Evolutionary conservation across 2,797 vertebrate genomes (phyloP).

Genomic region (Nannoperca australis): DNA sequence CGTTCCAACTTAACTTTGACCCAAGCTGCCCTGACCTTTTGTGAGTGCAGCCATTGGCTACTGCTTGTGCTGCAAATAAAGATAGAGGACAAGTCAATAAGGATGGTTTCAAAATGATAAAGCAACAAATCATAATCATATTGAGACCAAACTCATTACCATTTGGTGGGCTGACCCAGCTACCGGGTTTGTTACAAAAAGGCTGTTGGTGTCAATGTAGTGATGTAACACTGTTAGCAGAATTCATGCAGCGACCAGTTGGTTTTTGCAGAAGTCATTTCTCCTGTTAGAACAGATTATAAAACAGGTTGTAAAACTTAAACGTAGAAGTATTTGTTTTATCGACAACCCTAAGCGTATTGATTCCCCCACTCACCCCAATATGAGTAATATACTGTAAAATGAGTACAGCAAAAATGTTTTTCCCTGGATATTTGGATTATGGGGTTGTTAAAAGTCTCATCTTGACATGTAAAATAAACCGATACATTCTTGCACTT

Average conservation of each 20-base stretch:
- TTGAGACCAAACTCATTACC: not conserved
- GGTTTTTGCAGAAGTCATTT: not conserved
- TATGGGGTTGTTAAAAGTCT: not conserved
- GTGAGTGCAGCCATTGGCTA: not conserved
- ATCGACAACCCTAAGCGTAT: not conserved
- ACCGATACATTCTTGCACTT: not conserved
- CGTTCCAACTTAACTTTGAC: not conserved
- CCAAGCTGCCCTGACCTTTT: not conserved
- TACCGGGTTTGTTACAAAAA: not conserved
- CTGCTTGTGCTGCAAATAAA: not conserved
- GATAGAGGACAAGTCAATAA: not conserved
- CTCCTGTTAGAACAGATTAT: not conserved
- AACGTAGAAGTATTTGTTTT: not conserved
- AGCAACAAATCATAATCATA: not conserved
- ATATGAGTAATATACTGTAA: not conserved
- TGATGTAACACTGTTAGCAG: too few species aligned
- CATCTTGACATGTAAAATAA: not conserved
- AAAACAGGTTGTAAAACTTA: not conserved
- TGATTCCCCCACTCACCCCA: not conserved
- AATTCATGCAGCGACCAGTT: not conserved
- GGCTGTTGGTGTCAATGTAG: too few species aligned
- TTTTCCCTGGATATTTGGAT: not conserved
- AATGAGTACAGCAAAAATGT: not conserved
- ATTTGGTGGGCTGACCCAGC: not conserved
- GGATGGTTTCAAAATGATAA: not conserved